Percentiles rank a stretch among this genome's conserved stretches.
Conservation (phyloP, 2,113 vertebrate genomes). For the Notothenia rossii region DNA sequence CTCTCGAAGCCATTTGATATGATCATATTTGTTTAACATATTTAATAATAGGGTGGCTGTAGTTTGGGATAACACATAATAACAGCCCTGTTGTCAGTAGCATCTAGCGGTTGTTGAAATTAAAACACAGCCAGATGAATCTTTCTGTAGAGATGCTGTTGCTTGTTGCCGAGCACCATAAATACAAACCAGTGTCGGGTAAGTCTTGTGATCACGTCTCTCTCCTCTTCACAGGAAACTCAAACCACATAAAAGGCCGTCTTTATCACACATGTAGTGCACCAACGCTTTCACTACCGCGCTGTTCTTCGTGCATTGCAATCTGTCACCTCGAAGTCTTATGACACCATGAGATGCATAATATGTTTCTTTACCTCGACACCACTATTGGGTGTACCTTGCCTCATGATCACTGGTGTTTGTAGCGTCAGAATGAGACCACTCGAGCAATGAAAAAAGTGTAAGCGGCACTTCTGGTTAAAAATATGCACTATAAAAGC, state of each 20-base stretch:
- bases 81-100: slow-evolving; percentile 11
- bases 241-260: background rate
- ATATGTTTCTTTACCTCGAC: background rate
- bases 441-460: background rate
- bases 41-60: slow-evolving; percentile 11
- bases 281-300: background rate
- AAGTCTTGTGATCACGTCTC: background rate
- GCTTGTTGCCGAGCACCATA: slow-evolving; percentile 30
- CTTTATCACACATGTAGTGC: background rate
- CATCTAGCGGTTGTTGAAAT: slow-evolving; percentile 8
- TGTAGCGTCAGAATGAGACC: slow-evolving; percentile 21
- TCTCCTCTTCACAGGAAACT: background rate
- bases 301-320: background rate
- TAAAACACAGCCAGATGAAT: slow-evolving; percentile 7
- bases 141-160: background rate
- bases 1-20: background rate
- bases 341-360: background rate
- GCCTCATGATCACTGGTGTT: background rate
- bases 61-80: slow-evolving; percentile 22
- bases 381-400: background rate
- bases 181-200: background rate
- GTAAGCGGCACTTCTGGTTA: slow-evolving; percentile 3
- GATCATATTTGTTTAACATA: background rate
- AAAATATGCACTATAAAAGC: slow-evolving; percentile 54
- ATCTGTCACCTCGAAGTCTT: rapidly evolving